These are phyloP conservation scores for Folsomia candida DNA, from an alignment of 2,888 invertebrate genomes.

Conservation along the genomic window DNA sequence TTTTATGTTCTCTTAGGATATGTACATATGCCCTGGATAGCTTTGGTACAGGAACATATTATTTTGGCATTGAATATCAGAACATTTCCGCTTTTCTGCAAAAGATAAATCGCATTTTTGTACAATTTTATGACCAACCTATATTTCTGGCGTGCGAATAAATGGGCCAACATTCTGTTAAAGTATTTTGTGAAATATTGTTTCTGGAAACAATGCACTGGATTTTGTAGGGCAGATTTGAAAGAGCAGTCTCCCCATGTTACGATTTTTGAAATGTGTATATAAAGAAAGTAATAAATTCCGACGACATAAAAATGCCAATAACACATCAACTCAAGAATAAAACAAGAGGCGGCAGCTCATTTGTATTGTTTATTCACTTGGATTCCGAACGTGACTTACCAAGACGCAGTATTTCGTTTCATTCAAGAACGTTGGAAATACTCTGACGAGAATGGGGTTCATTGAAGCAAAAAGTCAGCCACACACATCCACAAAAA, in stretches of 20 bases:
- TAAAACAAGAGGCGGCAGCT: constrained; percentile 12
- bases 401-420: too few relatives aligned
- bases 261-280: background rate
- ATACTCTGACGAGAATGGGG: too few relatives aligned
- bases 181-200: background rate
- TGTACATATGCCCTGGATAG: background rate
- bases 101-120: background rate
- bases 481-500: too few relatives aligned
- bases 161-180: background rate
- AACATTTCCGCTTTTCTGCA: background rate
- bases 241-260: background rate
- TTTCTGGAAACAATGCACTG: background rate
- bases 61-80: too few relatives aligned
- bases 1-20: background rate
- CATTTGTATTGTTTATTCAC: constrained; percentile 17
- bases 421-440: too few relatives aligned
- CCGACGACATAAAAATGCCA: constrained; percentile 12
- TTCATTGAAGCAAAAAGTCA: too few relatives aligned
- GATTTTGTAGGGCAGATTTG: background rate
- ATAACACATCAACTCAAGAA: constrained; percentile 15
- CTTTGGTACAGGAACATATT: background rate
- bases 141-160: background rate
- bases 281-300: constrained; percentile 14
- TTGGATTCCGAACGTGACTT: background rate
- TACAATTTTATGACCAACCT: background rate